phyloP scores from a whole-genome alignment of 2,797 vertebrate genomes.

The Coreius guichenoti region DNA sequence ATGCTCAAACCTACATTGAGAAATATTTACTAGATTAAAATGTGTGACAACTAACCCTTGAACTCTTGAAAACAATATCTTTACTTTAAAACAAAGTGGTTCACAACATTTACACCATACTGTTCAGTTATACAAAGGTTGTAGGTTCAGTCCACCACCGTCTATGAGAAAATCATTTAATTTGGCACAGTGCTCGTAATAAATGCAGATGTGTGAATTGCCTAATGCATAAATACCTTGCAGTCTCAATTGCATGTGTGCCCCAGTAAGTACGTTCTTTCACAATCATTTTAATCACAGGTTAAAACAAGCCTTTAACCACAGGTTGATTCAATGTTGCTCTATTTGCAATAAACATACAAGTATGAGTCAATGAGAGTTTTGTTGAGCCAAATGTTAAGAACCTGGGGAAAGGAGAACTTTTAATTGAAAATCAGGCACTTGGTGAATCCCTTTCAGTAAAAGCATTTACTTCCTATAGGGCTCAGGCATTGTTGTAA shows the following conservation, averaged over 20 bases:
- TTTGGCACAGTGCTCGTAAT: background rate
- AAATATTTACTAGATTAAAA: background rate
- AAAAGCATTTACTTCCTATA: background rate
- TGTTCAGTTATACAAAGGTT: background rate
- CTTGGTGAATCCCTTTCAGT: background rate
- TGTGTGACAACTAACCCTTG: background rate
- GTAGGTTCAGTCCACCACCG: background rate
- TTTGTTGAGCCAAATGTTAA: slow-evolving; percentile 20
- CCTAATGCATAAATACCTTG: slow-evolving; percentile 19
- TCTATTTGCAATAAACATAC: slow-evolving; percentile 27
- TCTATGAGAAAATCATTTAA: background rate
- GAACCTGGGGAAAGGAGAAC: background rate
- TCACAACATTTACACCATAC: background rate
- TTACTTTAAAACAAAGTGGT: background rate
- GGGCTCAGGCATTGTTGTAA: background rate
- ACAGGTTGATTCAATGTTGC: slow-evolving; percentile 35
- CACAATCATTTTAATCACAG: slow-evolving; percentile 39
- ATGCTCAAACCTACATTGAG: background rate
- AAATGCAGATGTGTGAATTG: slow-evolving; percentile 23
- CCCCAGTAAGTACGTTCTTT: slow-evolving; percentile 12
- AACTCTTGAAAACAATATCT: no score
- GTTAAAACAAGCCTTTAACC: slow-evolving; percentile 45
- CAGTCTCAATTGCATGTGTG: slow-evolving; percentile 7
- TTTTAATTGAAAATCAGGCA: slow-evolving; percentile 4
- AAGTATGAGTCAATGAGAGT: slow-evolving; percentile 28